Evolutionary conservation across 2,113 vertebrate species (phyloP).

Genomic region (Syrmaticus mikado): DNA sequence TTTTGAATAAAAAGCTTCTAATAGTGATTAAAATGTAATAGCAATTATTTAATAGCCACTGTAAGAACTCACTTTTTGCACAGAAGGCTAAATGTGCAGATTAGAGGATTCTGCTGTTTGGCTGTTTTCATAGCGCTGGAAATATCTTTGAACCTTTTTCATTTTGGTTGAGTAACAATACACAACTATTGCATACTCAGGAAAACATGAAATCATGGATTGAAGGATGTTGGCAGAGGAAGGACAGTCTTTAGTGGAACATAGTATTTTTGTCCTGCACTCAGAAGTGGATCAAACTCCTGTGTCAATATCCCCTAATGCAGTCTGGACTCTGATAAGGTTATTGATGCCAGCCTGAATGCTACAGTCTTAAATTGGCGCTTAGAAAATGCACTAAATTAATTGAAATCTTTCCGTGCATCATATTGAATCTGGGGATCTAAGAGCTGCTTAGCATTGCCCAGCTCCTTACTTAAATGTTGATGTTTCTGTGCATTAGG

Average conservation of each 20-base stretch:
- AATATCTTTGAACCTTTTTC: background rate
- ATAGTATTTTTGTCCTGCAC: background rate
- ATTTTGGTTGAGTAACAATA: background rate
- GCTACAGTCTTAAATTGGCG: background rate
- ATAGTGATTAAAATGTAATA: background rate
- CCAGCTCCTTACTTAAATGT: background rate
- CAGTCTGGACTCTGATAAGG: background rate
- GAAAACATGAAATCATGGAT: background rate
- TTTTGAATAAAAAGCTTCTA: background rate
- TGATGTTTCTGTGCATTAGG: background rate
- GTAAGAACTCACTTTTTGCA: background rate
- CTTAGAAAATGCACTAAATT: background rate
- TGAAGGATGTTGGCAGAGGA: conserved; percentile 4
- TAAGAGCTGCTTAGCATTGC: background rate
- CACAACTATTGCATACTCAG: background rate
- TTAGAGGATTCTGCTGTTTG: background rate
- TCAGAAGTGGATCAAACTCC: conserved; percentile 20
- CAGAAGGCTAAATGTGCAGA: background rate
- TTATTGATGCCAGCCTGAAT: background rate
- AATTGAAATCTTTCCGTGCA: background rate
- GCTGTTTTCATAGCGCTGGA: background rate
- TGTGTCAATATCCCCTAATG: background rate
- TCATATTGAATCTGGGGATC: background rate
- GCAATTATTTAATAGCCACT: background rate
- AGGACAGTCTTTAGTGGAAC: background rate